Evolutionary conservation across 2,113 vertebrate genomes (phyloP).

Genomic region (Podocnemis expansa): DNA sequence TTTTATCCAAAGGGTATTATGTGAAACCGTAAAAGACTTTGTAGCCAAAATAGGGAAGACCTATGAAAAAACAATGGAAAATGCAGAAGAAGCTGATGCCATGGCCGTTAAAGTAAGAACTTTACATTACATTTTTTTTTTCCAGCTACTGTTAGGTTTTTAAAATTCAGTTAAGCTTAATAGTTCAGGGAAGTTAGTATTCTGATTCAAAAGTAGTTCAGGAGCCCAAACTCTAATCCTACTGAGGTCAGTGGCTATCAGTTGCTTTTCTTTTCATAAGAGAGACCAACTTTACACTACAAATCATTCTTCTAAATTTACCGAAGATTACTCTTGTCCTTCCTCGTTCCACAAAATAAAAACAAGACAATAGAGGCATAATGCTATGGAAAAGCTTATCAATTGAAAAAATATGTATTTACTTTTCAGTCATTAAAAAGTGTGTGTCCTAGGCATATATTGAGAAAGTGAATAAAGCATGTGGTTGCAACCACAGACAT

Average conservation of each 20-base stretch:
- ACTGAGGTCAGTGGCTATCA: not conserved
- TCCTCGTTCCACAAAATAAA: not conserved
- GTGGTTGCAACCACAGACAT: not conserved
- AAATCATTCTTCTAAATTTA: not conserved
- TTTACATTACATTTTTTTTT: not conserved
- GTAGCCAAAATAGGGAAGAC: constrained; percentile 96
- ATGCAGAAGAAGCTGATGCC: constrained; percentile 86
- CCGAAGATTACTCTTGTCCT: not conserved
- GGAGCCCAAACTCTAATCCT: not conserved
- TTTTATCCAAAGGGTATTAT: constrained; percentile 86
- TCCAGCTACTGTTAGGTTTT: not conserved
- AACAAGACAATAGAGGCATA: not conserved
- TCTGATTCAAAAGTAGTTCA: not conserved
- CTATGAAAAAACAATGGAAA: constrained; percentile 90
- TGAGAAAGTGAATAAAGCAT: not conserved
- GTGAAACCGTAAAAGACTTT: constrained; percentile 97
- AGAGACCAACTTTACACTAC: not conserved
- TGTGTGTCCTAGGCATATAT: not conserved
- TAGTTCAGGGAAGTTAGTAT: not conserved
- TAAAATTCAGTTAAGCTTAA: not conserved
- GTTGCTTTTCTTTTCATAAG: not conserved
- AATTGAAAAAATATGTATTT: not conserved
- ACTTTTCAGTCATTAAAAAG: not conserved
- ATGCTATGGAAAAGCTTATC: not conserved
- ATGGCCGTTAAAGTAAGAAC: constrained; percentile 91